Conservation (phyloP, 2,113 vertebrate species). For the Malurus cyaneus region DNA sequence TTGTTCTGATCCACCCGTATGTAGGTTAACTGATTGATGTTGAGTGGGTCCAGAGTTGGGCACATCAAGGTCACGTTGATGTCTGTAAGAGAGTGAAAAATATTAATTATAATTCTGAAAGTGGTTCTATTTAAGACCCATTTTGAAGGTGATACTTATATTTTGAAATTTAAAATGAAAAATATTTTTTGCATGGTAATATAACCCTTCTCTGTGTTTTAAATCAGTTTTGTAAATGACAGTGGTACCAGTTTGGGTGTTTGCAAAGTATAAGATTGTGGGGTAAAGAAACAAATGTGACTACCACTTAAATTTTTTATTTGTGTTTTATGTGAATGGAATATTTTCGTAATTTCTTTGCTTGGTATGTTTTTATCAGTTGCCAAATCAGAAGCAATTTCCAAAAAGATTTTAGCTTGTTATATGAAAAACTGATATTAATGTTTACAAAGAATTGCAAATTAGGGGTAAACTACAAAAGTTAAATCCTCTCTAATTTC, state of each 20-base stretch:
- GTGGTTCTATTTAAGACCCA: not conserved
- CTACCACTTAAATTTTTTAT: not conserved
- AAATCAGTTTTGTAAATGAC: not conserved
- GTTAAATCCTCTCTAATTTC: not conserved
- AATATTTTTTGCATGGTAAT: not conserved
- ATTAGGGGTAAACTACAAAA: not conserved
- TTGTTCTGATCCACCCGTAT: slow-evolving; percentile 82
- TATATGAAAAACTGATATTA: not conserved
- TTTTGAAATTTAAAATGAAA: not conserved
- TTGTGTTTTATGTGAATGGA: not conserved
- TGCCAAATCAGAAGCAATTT: not conserved
- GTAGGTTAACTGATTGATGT: slow-evolving; percentile 78
- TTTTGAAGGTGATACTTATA: not conserved
- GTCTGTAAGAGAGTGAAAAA: slow-evolving; percentile 66
- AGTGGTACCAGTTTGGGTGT: not conserved
- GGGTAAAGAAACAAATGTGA: not conserved
- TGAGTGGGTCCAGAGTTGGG: slow-evolving; percentile 67
- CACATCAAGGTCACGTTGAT: slow-evolving; percentile 83
- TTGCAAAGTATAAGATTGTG: not conserved
- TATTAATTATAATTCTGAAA: not conserved
- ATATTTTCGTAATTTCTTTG: not conserved
- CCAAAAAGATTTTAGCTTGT: not conserved
- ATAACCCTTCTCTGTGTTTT: not conserved
- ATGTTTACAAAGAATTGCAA: not conserved
- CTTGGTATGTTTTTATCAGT: not conserved